A percentile compares a stretch with the other conserved stretches of the same genome.
phyloP scores from a whole-genome alignment of 1,140 invertebrate genomes.

The Drosophila virilis region DNA sequence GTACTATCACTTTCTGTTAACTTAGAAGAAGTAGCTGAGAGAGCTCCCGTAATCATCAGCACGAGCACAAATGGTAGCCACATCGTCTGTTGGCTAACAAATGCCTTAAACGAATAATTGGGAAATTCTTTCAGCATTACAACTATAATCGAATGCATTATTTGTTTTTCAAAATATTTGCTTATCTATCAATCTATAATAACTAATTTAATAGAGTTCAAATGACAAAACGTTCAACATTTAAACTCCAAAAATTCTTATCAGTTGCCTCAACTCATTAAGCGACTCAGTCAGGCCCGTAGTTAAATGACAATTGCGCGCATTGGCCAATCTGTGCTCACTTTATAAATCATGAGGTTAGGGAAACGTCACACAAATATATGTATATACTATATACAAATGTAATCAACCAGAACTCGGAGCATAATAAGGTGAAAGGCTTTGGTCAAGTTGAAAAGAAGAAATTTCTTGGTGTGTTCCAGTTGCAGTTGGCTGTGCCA shows the following conservation, averaged over 20 bases:
- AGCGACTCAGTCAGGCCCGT: too few relatives aligned
- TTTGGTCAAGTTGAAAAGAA: neutral
- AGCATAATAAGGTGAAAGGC: neutral
- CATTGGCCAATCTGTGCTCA: too few relatives aligned
- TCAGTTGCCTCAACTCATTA: too few relatives aligned
- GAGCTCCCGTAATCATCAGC: neutral
- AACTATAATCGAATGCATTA: too few relatives aligned
- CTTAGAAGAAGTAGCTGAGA: neutral
- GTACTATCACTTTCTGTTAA: conserved; percentile 19
- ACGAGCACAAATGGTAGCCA: neutral
- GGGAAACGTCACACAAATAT: neutral
- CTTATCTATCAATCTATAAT: too few relatives aligned
- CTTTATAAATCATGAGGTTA: neutral
- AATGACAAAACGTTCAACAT: too few relatives aligned
- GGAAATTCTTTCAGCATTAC: too few relatives aligned
- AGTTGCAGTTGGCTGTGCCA: conserved; percentile 1
- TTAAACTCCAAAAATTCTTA: too few relatives aligned
- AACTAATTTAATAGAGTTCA: too few relatives aligned
- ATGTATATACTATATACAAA: neutral
- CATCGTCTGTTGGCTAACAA: neutral
- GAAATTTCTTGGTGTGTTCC: neutral
- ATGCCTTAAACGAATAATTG: too few relatives aligned
- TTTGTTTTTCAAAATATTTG: too few relatives aligned
- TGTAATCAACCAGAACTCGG: neutral
- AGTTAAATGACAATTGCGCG: neutral